Conservation (phyloP, 2,888 invertebrate genomes). For the Himalopsyche tibetana region DNA sequence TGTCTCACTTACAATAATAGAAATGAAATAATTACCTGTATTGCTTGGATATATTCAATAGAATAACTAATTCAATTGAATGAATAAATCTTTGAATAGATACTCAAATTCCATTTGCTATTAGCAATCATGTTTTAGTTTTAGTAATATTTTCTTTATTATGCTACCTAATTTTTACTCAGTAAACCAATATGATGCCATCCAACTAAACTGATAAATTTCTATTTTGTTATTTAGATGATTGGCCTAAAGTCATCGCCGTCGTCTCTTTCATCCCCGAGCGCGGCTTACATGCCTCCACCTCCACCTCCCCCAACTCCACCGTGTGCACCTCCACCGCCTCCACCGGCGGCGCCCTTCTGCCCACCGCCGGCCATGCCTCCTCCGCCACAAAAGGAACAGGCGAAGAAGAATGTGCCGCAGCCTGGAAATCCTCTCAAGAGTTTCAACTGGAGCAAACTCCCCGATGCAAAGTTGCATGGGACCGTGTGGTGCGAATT, state of each 20-base stretch:
- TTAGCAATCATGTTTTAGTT: no score
- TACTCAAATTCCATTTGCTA: no score
- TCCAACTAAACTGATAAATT: not conserved
- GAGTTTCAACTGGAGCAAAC: slow-evolving; percentile 98
- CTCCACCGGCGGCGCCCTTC: slow-evolving; percentile 78
- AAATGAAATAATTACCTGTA: no score
- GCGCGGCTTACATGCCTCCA: slow-evolving; percentile 67
- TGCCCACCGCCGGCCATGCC: slow-evolving; percentile 78
- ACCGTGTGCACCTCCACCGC: slow-evolving; percentile 78
- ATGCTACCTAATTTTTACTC: no score
- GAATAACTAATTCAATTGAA: no score
- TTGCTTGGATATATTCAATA: no score
- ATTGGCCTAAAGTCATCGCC: slow-evolving; percentile 64
- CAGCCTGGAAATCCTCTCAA: slow-evolving; percentile 94
- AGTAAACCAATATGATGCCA: no score
- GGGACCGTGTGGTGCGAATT: slow-evolving; percentile 97
- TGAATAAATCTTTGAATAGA: no score
- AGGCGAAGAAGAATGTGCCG: slow-evolving; percentile 91
- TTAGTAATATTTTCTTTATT: no score
- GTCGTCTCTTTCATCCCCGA: slow-evolving; percentile 66
- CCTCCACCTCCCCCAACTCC: slow-evolving; percentile 79
- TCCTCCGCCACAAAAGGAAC: slow-evolving; percentile 77
- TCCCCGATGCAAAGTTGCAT: slow-evolving; percentile 92
- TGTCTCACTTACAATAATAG: no score
- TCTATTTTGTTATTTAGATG: slow-evolving; percentile 63